Evolutionary conservation across 2,888 invertebrate genomes (phyloP).

Genomic region (Apomyelois bistriatella): DNA sequence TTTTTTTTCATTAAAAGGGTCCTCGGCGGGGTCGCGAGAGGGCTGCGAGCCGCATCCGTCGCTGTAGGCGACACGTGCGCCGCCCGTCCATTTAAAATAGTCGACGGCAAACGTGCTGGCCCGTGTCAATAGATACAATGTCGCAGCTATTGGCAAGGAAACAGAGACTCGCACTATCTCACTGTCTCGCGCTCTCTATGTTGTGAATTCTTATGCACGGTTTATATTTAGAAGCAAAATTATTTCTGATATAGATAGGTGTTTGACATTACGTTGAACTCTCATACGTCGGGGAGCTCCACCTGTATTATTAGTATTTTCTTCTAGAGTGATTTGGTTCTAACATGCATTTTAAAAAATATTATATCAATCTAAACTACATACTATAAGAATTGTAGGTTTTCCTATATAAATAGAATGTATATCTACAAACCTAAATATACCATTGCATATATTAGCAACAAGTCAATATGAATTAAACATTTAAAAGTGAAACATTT

Average conservation of each 20-base stretch:
- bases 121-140: conserved; percentile 76
- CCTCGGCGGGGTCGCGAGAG: conserved; percentile 31
- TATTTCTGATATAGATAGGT: conserved; percentile 80
- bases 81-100: conserved; percentile 60
- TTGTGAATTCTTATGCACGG: conserved; percentile 79
- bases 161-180: conserved; percentile 77
- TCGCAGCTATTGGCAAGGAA: conserved; percentile 77
- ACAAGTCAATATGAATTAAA: too few species aligned
- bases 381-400: too few species aligned
- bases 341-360: background rate
- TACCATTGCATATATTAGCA: too few species aligned
- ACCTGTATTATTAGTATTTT: conserved; percentile 68
- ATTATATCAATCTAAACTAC: background rate
- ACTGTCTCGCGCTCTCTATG: conserved; percentile 77
- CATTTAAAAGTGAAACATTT: too few species aligned
- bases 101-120: conserved; percentile 57
- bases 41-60: conserved; percentile 23
- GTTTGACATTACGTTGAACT: conserved; percentile 80
- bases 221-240: conserved; percentile 76
- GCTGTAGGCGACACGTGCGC: conserved; percentile 45
- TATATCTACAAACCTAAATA: too few species aligned
- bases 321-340: background rate
- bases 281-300: conserved; percentile 76
- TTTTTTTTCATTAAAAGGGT: conserved; percentile 48
- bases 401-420: too few species aligned